Evolutionary conservation across 2,113 vertebrate genomes (phyloP).

Genomic region (Marmota flaviventris): DNA sequence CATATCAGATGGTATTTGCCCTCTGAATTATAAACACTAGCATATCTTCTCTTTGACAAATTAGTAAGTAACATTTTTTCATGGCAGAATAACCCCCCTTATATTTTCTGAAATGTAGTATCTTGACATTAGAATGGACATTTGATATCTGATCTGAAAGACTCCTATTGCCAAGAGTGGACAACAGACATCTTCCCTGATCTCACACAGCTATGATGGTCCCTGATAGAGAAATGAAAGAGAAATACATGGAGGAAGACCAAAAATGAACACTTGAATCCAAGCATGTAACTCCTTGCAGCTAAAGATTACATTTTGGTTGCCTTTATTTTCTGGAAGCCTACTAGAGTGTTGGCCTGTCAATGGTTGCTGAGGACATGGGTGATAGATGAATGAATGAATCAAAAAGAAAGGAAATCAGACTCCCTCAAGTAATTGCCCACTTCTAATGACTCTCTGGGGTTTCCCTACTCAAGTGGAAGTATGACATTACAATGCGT

Average conservation of each 20-base stretch:
- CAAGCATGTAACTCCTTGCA: neutral
- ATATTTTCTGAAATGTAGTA: neutral
- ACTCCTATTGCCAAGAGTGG: neutral
- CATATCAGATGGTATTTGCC: neutral
- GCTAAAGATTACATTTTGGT: no score
- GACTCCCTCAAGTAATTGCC: neutral
- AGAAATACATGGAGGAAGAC: neutral
- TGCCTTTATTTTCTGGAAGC: neutral
- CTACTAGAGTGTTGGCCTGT: neutral
- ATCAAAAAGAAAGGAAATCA: neutral
- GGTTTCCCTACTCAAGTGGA: neutral
- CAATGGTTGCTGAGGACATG: accelerated
- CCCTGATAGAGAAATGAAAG: neutral
- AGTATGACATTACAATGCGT: neutral
- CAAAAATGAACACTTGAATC: neutral
- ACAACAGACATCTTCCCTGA: neutral
- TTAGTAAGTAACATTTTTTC: slow-evolving; percentile 28
- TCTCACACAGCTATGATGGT: neutral
- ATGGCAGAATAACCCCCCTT: neutral
- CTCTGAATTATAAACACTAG: neutral
- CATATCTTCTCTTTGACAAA: neutral
- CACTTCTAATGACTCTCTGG: neutral
- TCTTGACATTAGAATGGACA: neutral
- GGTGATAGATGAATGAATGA: neutral
- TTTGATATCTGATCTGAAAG: neutral